phyloP scores from a whole-genome alignment of 2,113 vertebrate species.

The Furnarius figulus region DNA sequence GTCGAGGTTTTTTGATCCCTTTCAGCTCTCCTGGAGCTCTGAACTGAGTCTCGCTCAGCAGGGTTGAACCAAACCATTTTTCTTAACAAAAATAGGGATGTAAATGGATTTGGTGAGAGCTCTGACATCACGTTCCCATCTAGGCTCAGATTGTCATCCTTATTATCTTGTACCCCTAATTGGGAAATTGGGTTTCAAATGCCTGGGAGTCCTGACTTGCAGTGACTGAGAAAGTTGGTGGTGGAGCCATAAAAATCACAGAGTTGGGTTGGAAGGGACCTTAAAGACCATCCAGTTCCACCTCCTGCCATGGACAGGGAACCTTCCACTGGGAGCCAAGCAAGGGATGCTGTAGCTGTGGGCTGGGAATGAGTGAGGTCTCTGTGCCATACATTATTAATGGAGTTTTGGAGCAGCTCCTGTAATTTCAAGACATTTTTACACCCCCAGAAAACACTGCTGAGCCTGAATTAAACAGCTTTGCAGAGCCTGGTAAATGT shows the following conservation, averaged over 20 bases:
- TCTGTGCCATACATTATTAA: neutral
- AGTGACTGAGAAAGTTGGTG: neutral
- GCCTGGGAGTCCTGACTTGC: neutral
- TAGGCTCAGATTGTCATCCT: neutral
- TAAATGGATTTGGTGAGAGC: neutral
- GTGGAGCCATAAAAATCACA: neutral
- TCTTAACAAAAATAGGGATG: neutral
- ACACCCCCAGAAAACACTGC: neutral
- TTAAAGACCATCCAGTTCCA: neutral
- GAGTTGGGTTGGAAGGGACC: too few species aligned
- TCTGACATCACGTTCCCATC: neutral
- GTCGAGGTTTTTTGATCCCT: neutral
- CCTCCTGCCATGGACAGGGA: neutral
- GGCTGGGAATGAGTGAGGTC: neutral
- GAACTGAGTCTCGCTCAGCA: neutral
- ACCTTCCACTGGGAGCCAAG: neutral
- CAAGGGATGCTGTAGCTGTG: neutral
- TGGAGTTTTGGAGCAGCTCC: neutral
- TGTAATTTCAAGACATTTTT: neutral
- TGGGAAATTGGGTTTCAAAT: neutral
- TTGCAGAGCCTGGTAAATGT: neutral
- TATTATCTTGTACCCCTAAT: neutral
- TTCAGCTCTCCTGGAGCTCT: neutral
- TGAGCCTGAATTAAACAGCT: neutral
- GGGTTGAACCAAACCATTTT: accelerated